Percentiles rank a stretch among this genome's conserved stretches.
phyloP scores from a whole-genome alignment of 1,140 invertebrate species.

The Hyposmocoma kahamanoa region DNA sequence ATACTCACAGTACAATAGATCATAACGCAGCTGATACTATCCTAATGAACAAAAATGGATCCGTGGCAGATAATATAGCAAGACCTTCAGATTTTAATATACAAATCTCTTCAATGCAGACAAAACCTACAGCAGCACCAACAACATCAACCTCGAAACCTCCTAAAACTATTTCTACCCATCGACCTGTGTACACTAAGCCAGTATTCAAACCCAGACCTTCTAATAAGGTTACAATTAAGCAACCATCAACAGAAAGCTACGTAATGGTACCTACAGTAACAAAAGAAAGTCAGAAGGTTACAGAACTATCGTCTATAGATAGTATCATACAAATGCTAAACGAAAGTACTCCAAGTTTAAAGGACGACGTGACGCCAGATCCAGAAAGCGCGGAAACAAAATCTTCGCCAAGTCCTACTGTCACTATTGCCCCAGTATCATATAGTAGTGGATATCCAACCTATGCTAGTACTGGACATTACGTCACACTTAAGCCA shows the following conservation, averaged over 20 bases:
- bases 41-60: conserved; percentile 77
- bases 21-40: conserved; percentile 79
- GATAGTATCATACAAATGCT: conserved; percentile 79
- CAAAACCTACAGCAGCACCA: conserved; percentile 55
- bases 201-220: conserved; percentile 68
- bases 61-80: conserved; percentile 72
- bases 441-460: conserved; percentile 70
- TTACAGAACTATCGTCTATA: conserved; percentile 73
- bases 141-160: conserved; percentile 41
- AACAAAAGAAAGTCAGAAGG: conserved; percentile 50
- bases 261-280: conserved; percentile 50
- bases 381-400: conserved; percentile 41
- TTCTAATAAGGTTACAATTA: conserved; percentile 27
- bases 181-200: conserved; percentile 48
- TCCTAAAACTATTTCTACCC: conserved; percentile 49
- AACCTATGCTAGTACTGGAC: conserved; percentile 41
- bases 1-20: conserved; percentile 73
- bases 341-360: conserved; percentile 71
- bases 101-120: conserved; percentile 67
- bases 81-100: conserved; percentile 77
- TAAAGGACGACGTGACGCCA: conserved; percentile 46
- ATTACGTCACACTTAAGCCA: conserved; percentile 59
- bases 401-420: conserved; percentile 49
- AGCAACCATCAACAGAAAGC: conserved; percentile 45
- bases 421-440: conserved; percentile 50